Evolutionary conservation across 2,797 vertebrate genomes (phyloP), one percentile per base, ranked within the genome.

Genomic region (Acanthurus tractus): DNA sequence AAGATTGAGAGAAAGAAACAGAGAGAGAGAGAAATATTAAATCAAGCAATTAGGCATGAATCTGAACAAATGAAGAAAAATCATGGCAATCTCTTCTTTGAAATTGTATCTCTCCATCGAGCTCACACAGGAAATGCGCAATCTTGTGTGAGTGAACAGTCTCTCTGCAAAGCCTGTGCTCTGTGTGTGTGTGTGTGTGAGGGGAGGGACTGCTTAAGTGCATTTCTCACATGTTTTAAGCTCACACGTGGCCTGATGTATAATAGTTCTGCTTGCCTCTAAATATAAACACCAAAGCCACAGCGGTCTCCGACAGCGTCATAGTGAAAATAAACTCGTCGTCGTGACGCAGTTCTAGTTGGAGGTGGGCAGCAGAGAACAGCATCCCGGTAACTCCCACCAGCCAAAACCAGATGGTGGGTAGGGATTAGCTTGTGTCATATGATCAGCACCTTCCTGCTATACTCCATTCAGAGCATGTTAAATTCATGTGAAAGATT

Each of bases 401-500:
- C 81, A 75, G 49, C 86, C 88, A 73, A 65, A 88, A 86, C 80
- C 94, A 94, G 93, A 95, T 94, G 94, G 94, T 74, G 87, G 87
- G 85, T 13, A 40, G 87, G 90, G 93, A 94, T 95, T 94, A 95
- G 87, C 82, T 44, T 1, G 63, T 78, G 84, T 93, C 90, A 93
- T 90, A 85, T 82, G 90, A 92, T 87, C 88, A 81, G 77, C 80
- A 82, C 87, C 88, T 87, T 89, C 87, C 86, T 89, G 89, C 91
- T 79, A 57, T 61, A 84, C 78, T 84, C 81, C 78, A 63, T 88
- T 88, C 83, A 62, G 67, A 55, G 80, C 83, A 93, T 93, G 92
- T 91, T 88, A 88, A 88, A 93, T 93, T 92, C 83, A 93, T 94
- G 91, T 74, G 88, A 91, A 89, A 93, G 92, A 93, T 94, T 91